Evolutionary conservation across 1,140 invertebrate species (phyloP), one percentile per base, ranked within the genome.

Genomic region (Ceratoteleas bidentatus): DNA sequence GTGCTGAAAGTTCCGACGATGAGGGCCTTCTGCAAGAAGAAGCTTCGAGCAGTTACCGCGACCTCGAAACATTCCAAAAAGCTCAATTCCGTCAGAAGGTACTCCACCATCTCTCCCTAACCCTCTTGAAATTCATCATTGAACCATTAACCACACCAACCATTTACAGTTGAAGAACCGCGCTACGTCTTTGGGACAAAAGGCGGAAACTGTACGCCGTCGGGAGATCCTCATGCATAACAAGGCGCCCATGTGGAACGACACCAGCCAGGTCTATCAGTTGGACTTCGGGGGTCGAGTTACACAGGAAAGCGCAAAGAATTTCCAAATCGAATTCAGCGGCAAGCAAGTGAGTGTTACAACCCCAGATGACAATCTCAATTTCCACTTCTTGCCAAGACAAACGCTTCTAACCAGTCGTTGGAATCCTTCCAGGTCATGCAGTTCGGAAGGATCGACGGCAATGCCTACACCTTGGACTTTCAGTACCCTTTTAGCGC

Each of bases 181-280:
- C 36, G 93, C 93, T 24, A 87, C 88, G 13, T 87, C 85, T 16
- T 91, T 89, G 34, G 88, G 88, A 49, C 89, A 92, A 56, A 92
- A 92, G 78, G 64, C 89, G 16, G 89, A 93, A 65, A 92, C 92
- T 3, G 92, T 93, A 81, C 92, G 94, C 75, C 92, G 94, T 45
- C 91, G 94, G 24, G 96, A 98, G 90, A 97, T 99, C 88, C 94
- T 98, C 13, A 98, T 99, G 97, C 97, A 99, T 89, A 99, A 99
- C 90, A 99, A 99, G 91, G 98, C 98, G 40, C 99, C 99, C 4
- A 97, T 99, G 94, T 99, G 99, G 99, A 99, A 99, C 91, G 99
- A 99, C 91, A 97, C 97, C 88, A 98, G 97, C 88, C 98, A 99
- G 91, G 99, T 99, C 6, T 99, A 99, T 92, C 99, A 99, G 88